Conservation (phyloP, 2,888 invertebrate genomes). For the Ochropleura plecta region DNA sequence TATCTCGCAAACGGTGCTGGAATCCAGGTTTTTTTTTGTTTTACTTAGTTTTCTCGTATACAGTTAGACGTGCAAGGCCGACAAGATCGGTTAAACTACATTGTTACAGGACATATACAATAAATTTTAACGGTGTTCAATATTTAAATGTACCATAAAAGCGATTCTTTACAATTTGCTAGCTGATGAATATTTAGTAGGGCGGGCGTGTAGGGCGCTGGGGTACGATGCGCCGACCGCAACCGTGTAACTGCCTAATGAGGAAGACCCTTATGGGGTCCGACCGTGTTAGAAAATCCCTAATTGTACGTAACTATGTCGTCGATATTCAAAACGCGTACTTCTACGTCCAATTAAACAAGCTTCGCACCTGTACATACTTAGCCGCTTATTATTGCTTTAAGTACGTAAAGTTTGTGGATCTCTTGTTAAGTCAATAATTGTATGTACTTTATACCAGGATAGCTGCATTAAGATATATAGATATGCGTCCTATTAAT, state of each 20-base stretch:
- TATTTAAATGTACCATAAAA: constrained; percentile 79
- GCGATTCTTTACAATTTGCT: constrained; percentile 82
- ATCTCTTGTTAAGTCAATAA: constrained; percentile 59
- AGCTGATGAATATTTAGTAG: constrained; percentile 86
- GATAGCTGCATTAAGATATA: constrained; percentile 42
- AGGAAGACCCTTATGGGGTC: constrained; percentile 82
- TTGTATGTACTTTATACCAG: constrained; percentile 53
- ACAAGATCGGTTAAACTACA: constrained; percentile 81
- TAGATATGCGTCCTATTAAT: constrained; percentile 53
- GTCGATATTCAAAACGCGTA: constrained; percentile 83
- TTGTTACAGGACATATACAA: constrained; percentile 77
- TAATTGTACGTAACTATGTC: constrained; percentile 85
- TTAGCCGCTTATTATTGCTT: constrained; percentile 62
- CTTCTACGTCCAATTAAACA: constrained; percentile 80
- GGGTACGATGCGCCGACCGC: constrained; percentile 68
- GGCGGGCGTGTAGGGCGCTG: constrained; percentile 71
- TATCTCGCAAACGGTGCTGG: constrained; percentile 67
- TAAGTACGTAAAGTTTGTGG: constrained; percentile 57
- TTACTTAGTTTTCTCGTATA: constrained; percentile 53
- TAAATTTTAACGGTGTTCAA: constrained; percentile 80
- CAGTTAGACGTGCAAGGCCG: constrained; percentile 77
- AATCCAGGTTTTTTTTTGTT: constrained; percentile 67
- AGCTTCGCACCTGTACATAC: constrained; percentile 69
- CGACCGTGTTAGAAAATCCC: constrained; percentile 84
- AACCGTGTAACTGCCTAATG: constrained; percentile 84